Conservation (phyloP, 2,113 vertebrate species). For the Ammospiza nelsoni region DNA sequence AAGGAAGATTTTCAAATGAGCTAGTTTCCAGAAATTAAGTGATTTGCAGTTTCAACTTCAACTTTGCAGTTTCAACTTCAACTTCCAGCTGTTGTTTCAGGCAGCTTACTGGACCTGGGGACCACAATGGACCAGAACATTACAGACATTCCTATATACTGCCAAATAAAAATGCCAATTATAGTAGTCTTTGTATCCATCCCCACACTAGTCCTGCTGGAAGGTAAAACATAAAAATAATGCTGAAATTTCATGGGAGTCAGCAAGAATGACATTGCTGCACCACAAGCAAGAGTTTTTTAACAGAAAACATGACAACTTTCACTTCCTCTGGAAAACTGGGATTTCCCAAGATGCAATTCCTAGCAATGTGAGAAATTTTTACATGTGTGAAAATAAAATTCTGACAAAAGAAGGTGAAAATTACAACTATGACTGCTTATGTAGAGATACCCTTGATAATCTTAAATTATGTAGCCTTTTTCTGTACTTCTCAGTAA, state of each 20-base stretch:
- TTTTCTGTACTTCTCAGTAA: background rate
- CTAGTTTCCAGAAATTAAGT: background rate
- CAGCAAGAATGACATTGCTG: background rate
- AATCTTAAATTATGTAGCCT: background rate
- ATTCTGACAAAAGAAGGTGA: background rate
- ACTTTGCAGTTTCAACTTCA: background rate
- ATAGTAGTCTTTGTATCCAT: background rate
- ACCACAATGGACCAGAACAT: background rate
- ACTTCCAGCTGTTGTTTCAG: background rate
- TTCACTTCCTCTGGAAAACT: background rate
- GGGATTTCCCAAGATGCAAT: fast-evolving
- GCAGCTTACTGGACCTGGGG: background rate
- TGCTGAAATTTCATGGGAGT: background rate
- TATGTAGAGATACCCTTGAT: background rate
- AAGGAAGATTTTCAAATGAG: background rate
- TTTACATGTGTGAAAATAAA: background rate
- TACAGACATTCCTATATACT: background rate
- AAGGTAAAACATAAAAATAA: background rate
- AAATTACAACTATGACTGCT: background rate
- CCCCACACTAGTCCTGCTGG: background rate
- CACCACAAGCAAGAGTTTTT: background rate
- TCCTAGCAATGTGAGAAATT: background rate
- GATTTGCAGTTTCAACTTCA: background rate
- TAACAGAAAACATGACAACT: background rate
- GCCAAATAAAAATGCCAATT: background rate